Evolutionary conservation across 2,797 vertebrate species (phyloP).

Genomic region (Rhinoraja longicauda): DNA sequence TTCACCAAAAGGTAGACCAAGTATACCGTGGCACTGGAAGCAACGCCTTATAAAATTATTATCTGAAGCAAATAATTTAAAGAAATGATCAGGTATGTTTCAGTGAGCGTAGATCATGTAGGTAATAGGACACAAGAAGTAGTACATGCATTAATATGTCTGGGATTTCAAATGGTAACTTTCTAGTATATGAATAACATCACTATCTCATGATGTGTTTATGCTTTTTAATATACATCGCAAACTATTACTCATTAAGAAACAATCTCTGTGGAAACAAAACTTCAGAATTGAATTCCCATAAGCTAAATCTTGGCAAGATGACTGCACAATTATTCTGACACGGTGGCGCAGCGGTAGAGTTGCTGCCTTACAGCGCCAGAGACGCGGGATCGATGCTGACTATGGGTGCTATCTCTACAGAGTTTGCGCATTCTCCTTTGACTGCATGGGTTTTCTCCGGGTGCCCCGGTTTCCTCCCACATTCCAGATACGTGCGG

Average conservation of each 20-base stretch:
- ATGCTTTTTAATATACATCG: neutral
- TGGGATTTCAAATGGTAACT: neutral
- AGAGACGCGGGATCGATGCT: too few species aligned
- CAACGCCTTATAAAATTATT: constrained; percentile 1
- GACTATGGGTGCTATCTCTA: too few species aligned
- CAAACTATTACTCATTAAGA: neutral
- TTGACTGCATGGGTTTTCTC: too few species aligned
- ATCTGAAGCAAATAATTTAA: neutral
- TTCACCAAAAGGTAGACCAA: constrained; percentile 1
- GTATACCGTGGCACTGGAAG: constrained; percentile 16
- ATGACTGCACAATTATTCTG: neutral
- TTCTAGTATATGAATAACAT: neutral
- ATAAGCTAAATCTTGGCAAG: neutral
- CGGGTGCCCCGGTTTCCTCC: too few species aligned
- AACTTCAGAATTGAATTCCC: neutral
- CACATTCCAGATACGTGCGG: too few species aligned
- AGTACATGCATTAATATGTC: neutral
- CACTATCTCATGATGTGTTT: neutral
- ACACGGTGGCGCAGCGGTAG: neutral
- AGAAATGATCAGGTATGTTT: constrained; percentile 24
- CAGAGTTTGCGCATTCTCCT: too few species aligned
- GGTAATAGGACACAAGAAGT: neutral
- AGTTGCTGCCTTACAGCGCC: too few species aligned
- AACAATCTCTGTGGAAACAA: neutral
- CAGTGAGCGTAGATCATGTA: neutral